Percentiles rank a stretch among this genome's conserved stretches.
Conservation (phyloP, 2,888 invertebrate genomes). For the Autographa gamma region DNA sequence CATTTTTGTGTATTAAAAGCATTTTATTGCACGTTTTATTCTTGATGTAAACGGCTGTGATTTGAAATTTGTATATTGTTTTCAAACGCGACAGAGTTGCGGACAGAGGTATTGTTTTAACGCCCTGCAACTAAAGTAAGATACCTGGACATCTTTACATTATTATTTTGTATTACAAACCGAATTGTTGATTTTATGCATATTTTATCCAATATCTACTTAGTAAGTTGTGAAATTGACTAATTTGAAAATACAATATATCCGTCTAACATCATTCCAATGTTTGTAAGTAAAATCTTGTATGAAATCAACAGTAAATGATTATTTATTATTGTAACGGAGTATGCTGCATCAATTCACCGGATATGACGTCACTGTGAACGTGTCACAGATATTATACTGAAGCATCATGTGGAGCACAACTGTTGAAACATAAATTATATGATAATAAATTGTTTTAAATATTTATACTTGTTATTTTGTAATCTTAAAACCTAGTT, state of each 20-base stretch:
- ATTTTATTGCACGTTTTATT: slow-evolving; percentile 54
- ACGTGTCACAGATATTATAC: slow-evolving; percentile 29
- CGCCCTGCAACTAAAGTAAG: slow-evolving; percentile 10
- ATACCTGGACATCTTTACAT: slow-evolving; percentile 29
- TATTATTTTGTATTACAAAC: slow-evolving; percentile 18
- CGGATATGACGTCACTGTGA: slow-evolving; percentile 15
- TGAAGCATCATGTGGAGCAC: slow-evolving; percentile 41
- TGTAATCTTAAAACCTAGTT: background rate
- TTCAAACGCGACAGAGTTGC: slow-evolving; percentile 26
- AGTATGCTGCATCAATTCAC: slow-evolving; percentile 18
- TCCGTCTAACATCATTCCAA: background rate
- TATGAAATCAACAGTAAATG: background rate
- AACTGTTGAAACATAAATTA: slow-evolving; percentile 54
- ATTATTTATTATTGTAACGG: background rate
- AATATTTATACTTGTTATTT: slow-evolving; percentile 19
- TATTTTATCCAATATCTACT: slow-evolving; percentile 1
- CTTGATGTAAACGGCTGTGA: slow-evolving; percentile 52
- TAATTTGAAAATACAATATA: background rate
- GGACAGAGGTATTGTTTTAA: background rate
- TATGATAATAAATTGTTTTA: slow-evolving; percentile 47
- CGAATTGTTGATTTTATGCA: background rate
- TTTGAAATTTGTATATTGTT: slow-evolving; percentile 41
- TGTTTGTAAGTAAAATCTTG: slow-evolving; percentile 5
- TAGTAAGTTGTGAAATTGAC: background rate
- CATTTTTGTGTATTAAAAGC: slow-evolving; percentile 46